Evolutionary conservation across 92 coral and sea anemone genomes (phyloP).

Genomic region (Zoanthus sansibaricus): DNA sequence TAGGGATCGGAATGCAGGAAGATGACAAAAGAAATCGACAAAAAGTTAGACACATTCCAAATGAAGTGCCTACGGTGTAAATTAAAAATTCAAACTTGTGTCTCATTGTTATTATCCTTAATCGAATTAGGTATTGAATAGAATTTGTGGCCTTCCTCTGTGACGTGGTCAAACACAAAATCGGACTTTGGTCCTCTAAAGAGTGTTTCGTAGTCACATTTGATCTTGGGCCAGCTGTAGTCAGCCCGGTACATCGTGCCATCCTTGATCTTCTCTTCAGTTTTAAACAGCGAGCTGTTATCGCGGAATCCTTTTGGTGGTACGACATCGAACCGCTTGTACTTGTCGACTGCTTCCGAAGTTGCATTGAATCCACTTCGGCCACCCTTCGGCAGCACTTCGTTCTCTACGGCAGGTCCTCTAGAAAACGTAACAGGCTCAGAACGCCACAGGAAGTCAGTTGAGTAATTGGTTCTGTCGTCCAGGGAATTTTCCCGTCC

Average conservation of each 20-base stretch:
- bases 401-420: constrained; percentile 82
- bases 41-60: too few species aligned
- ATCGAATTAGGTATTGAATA: constrained; percentile 67
- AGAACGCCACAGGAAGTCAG: constrained; percentile 77
- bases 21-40: too few species aligned
- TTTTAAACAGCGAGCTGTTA: constrained; percentile 86
- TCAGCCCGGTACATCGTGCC: constrained; percentile 82
- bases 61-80: too few species aligned
- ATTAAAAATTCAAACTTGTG: constrained; percentile 39
- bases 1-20: too few species aligned
- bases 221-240: constrained; percentile 80
- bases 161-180: constrained; percentile 83
- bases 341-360: constrained; percentile 92
- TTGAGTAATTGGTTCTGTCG: constrained; percentile 87
- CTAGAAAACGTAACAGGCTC: constrained; percentile 73
- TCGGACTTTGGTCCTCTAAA: constrained; percentile 54
- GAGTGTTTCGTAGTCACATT: constrained; percentile 82
- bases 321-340: constrained; percentile 83
- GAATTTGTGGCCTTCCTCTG: constrained; percentile 88
- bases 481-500: constrained; percentile 90
- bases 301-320: constrained; percentile 91
- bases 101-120: constrained; percentile 45
- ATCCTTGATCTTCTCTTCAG: constrained; percentile 63
- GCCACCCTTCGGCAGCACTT: constrained; percentile 75
- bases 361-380: constrained; percentile 62